These are phyloP conservation scores for Protosalanx chinensis DNA, from an alignment of 2,797 vertebrate genomes.

Conservation along the genomic window DNA sequence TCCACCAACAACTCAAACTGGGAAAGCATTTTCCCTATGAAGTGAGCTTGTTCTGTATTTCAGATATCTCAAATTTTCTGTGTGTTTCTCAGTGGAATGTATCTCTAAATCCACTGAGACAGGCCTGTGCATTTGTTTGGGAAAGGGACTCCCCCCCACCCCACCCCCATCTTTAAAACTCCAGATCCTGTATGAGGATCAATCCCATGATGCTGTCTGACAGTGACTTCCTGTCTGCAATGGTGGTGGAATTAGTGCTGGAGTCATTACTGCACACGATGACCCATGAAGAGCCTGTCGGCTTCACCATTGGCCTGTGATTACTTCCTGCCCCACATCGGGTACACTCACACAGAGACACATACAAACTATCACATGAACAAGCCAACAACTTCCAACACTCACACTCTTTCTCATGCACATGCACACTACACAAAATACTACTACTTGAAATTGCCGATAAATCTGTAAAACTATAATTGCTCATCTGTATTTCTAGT, in stretches of 20 bases:
- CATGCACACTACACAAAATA: not conserved
- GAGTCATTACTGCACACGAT: constrained; percentile 56
- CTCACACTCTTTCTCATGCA: not conserved
- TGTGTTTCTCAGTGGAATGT: constrained; percentile 1
- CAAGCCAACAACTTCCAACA: constrained; percentile 1
- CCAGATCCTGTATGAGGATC: constrained; percentile 43
- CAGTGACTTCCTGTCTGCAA: constrained; percentile 57
- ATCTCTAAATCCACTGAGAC: constrained; percentile 4
- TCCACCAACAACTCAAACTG: not conserved
- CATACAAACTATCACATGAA: constrained; percentile 17
- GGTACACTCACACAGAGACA: constrained; percentile 20
- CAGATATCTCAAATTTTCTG: constrained; percentile 20
- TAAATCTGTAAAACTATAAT: too few species aligned
- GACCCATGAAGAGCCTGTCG: constrained; percentile 56
- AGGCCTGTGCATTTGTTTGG: constrained; percentile 5
- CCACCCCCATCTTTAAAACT: constrained; percentile 37
- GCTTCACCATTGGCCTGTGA: constrained; percentile 49
- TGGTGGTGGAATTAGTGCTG: constrained; percentile 50
- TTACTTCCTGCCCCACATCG: constrained; percentile 56
- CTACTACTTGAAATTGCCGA: not conserved
- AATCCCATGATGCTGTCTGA: constrained; percentile 54
- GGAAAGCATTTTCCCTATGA: constrained; percentile 1
- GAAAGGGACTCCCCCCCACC: constrained; percentile 12
- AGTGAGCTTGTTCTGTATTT: constrained; percentile 5
- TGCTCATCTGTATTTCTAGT: too few species aligned